phyloP scores from a whole-genome alignment of 2,888 invertebrate genomes.

The Scrobipalpa costella region DNA sequence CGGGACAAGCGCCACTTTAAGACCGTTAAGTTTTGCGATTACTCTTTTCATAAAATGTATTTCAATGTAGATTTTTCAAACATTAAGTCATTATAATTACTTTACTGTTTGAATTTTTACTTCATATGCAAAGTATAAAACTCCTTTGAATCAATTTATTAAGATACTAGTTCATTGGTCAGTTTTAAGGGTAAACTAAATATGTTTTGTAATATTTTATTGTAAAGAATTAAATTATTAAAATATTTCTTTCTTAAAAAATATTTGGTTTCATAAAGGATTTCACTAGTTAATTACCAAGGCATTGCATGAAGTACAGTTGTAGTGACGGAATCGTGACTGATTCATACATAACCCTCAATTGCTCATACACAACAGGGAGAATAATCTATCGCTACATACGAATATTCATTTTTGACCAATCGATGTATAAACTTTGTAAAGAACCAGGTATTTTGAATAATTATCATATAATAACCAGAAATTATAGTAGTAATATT shows the following conservation, averaged over 20 bases:
- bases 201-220: conserved; percentile 64
- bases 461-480: conserved; percentile 50
- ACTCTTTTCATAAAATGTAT: background rate
- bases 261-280: conserved; percentile 40
- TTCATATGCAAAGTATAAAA: conserved; percentile 1
- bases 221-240: conserved; percentile 63
- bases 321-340: conserved; percentile 17
- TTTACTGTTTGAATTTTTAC: conserved; percentile 1
- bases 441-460: conserved; percentile 61
- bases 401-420: conserved; percentile 49
- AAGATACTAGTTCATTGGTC: conserved; percentile 46
- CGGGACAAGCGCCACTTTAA: background rate
- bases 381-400: conserved; percentile 32
- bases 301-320: conserved; percentile 15
- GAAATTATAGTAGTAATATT: conserved; percentile 55
- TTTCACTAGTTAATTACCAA: conserved; percentile 48
- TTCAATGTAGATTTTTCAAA: background rate
- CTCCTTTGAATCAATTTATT: conserved; percentile 33
- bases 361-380: conserved; percentile 22
- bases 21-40: background rate
- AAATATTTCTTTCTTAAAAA: conserved; percentile 58
- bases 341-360: conserved; percentile 12
- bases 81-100: background rate
- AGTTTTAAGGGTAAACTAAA: conserved; percentile 64
- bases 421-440: conserved; percentile 62